Evolutionary conservation across 2,888 invertebrate species (phyloP).

Genomic region (Lasioglossum pauxillum): DNA sequence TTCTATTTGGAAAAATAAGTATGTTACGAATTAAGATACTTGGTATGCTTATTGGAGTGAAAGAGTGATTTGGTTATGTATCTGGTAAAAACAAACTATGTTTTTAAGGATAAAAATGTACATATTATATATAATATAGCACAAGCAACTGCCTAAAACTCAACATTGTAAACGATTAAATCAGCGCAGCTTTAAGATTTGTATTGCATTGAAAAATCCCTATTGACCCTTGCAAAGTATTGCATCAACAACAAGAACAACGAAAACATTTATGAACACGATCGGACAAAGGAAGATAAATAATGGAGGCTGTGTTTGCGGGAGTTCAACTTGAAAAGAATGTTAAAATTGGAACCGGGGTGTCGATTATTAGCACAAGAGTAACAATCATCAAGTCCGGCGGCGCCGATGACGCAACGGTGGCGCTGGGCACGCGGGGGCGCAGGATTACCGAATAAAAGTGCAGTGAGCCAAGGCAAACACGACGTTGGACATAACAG

Average conservation of each 20-base stretch:
- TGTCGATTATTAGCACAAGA: neutral
- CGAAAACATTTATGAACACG: neutral
- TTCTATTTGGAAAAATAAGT: no score
- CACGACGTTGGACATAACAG: slow-evolving; percentile 22
- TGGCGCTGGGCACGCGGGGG: neutral
- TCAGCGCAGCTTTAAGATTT: neutral
- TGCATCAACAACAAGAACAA: neutral
- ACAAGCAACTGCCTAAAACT: no score
- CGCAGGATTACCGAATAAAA: slow-evolving; percentile 9
- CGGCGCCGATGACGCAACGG: neutral
- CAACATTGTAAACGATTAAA: no score
- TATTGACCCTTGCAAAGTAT: neutral
- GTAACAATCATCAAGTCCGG: neutral
- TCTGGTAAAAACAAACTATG: no score
- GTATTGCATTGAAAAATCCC: neutral
- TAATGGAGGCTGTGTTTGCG: neutral
- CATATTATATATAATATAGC: no score
- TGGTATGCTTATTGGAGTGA: no score
- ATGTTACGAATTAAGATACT: no score
- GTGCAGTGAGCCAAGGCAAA: slow-evolving; percentile 4
- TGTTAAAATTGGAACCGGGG: neutral
- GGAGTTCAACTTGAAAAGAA: neutral
- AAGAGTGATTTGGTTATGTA: no score
- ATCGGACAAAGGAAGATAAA: neutral
- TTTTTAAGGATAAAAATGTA: no score